Conservation (phyloP, 2,797 vertebrate species). For the Monodelphis domestica region DNA sequence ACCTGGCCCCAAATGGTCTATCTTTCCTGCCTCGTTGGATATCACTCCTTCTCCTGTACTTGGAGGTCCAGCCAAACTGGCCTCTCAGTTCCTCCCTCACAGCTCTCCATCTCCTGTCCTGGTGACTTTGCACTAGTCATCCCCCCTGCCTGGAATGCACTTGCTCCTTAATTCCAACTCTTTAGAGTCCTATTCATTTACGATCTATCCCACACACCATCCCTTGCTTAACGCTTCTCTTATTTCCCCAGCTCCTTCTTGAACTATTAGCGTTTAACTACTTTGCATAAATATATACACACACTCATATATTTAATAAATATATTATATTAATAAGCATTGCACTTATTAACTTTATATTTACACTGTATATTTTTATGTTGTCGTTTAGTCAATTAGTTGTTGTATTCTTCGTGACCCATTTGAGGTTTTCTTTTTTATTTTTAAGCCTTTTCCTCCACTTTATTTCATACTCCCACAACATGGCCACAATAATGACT, state of each 20-base stretch:
- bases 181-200: not conserved
- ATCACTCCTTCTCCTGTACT: no score
- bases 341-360: not conserved
- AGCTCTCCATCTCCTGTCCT: not conserved
- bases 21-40: not conserved
- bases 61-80: not conserved
- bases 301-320: no score
- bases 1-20: not conserved
- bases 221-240: not conserved
- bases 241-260: not conserved
- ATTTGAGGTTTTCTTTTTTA: no score
- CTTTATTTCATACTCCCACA: no score
- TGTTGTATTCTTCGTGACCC: no score
- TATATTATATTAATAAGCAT: no score
- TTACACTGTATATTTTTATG: not conserved
- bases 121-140: not conserved
- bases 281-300: not conserved
- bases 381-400: no score
- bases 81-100: not conserved
- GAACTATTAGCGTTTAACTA: not conserved
- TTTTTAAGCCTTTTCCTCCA: no score
- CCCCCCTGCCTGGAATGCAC: not conserved
- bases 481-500: no score
- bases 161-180: not conserved
- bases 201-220: not conserved